A percentile compares a stretch with the other conserved stretches of the same genome.
Conservation (phyloP, 1,140 invertebrate genomes). For the Danaus plexippus region DNA sequence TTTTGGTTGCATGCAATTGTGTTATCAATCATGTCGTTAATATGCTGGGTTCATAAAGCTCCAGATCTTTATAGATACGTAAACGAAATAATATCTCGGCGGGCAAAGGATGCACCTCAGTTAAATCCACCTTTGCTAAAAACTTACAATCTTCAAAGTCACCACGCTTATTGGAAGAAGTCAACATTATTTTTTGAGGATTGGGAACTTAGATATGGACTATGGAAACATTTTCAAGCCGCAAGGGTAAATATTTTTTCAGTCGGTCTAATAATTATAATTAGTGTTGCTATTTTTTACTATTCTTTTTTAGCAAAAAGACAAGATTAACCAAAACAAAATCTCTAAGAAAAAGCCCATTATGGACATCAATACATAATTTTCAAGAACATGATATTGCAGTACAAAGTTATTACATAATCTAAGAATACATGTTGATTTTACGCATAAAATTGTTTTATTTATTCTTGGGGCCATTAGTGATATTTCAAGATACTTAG, state of each 20-base stretch:
- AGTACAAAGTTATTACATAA: too few relatives aligned
- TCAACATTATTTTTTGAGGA: constrained; percentile 75
- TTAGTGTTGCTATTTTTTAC: too few relatives aligned
- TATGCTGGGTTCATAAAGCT: constrained; percentile 74
- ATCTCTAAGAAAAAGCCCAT: constrained; percentile 1
- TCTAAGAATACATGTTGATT: too few relatives aligned
- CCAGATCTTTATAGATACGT: constrained; percentile 73
- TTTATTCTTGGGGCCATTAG: too few relatives aligned
- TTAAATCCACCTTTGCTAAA: constrained; percentile 73
- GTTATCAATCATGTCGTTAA: constrained; percentile 72
- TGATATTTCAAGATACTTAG: too few relatives aligned
- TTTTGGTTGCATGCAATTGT: constrained; percentile 65
- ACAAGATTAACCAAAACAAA: constrained; percentile 1
- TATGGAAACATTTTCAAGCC: constrained; percentile 74
- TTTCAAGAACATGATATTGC: too few relatives aligned
- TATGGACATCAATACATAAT: background rate
- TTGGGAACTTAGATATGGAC: constrained; percentile 74
- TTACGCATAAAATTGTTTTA: too few relatives aligned
- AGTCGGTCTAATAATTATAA: too few relatives aligned
- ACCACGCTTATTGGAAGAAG: constrained; percentile 75
- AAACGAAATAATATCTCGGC: constrained; percentile 67
- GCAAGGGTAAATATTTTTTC: constrained; percentile 14
- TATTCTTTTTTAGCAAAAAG: background rate
- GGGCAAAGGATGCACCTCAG: constrained; percentile 74
- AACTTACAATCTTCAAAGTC: constrained; percentile 68